Base-by-base conservation (phyloP, 2,113 vertebrate genomes). In the Ailuropoda melanoleuca region DNA sequence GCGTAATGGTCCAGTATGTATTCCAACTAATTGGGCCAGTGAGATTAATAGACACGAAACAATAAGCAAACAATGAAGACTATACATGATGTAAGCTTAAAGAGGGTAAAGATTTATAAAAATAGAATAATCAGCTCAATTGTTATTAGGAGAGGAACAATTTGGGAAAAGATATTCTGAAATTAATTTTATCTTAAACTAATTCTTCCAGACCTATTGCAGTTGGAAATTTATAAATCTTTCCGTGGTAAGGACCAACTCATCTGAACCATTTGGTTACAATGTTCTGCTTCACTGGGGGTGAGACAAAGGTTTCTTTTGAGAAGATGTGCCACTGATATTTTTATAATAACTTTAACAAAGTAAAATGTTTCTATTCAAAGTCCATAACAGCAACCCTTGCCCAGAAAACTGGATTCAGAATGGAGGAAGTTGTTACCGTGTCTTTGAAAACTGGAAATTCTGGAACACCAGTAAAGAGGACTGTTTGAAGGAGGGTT, bases 371-470 rank as follows among this genome's bases (percentile, higher is more conserved):
- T 93, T 95, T 90, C 8, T 96, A n/a, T 97, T 97, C 74, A 88
- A 95, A 97, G 97, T 8, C 37, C 4, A 2, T 74, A 62, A 87
- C 48, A 93, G 92, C n/a, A 96, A 29, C 6, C 55, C 70, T 90
- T 98, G 97, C 86, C 95, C 97, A 74, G 4, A 82, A 9, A 96
- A 95, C 24, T 98, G 96, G 97, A 97, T 94, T 95, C 92, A 88
- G 39, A 93, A 93, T 72, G 90, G 88, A 56, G 39, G 50, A 88
- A 95, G 94, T n/a, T 98, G 97, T 72, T 98, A 98, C 39, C 3
- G 3, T 48, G 53, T 88, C 60, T 94, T 31, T 95, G 29, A 97
- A 77, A 10, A 0, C 0, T 92, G 78, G 95, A 19, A 21, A 7
- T 0, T 1, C 0, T 98, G 98, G 96, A 1, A 8, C 4, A 3